Conservation (phyloP, 2,113 vertebrate species). For the Rhineura floridana region DNA sequence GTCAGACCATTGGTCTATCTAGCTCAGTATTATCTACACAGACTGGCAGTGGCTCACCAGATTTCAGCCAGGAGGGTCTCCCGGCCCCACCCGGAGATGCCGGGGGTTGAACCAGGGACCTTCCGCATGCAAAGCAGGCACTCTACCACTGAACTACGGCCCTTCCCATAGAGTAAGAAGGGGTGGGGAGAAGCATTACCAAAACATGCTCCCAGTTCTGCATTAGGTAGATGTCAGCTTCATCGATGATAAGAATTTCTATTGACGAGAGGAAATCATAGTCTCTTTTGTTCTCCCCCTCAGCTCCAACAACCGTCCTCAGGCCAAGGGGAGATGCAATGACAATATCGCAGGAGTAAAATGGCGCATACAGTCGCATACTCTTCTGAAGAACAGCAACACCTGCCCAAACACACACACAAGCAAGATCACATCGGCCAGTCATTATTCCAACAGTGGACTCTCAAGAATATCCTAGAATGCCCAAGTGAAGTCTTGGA, state of each 20-base stretch:
- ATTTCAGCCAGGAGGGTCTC: no score
- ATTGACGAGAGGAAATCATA: conserved; percentile 95
- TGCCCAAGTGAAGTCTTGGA: not conserved
- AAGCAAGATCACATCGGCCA: not conserved
- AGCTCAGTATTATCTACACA: no score
- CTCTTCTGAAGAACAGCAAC: conserved; percentile 88
- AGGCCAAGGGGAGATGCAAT: conserved; percentile 94
- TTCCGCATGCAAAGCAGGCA: no score
- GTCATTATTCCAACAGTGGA: not conserved
- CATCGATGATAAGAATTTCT: conserved; percentile 93
- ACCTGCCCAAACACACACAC: conserved; percentile 70
- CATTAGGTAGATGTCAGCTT: conserved; percentile 96
- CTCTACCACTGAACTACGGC: no score
- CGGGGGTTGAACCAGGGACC: no score
- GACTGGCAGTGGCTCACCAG: no score
- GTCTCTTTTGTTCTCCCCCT: conserved; percentile 91
- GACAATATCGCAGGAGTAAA: conserved; percentile 96
- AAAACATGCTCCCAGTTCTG: conserved; percentile 98
- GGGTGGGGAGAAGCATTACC: conserved; percentile 72
- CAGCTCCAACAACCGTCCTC: conserved; percentile 88
- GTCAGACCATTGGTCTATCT: no score
- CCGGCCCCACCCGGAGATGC: no score
- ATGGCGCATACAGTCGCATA: conserved; percentile 91
- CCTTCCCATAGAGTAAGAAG: not conserved
- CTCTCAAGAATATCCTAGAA: not conserved